Base-by-base conservation (phyloP, 2,888 invertebrate genomes). In the Synanthedon tipuliformis region DNA sequence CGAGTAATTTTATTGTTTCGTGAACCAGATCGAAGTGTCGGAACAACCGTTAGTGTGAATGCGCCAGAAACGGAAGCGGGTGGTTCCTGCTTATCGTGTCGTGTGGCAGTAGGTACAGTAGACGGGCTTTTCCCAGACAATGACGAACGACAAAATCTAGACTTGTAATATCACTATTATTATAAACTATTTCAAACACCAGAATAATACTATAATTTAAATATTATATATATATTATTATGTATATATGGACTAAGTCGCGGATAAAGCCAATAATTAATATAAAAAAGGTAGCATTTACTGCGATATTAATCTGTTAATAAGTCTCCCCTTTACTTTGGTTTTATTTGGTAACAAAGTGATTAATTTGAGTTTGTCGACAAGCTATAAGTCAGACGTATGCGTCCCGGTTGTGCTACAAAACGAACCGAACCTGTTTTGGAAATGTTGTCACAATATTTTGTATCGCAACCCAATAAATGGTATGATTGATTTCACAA, bases 1-100 rank as follows among this genome's bases (percentile, higher is more conserved):
- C 61, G 57, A 64, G 71, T 69, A 71, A 77, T 82, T 81, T 82
- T 76, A 81, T 83, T 81, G 81, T 81, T 77, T 73, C 74, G 71
- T 78, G 78, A 79, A 82, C 79, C 80, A 83, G 77, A 82, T 83
- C 78, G 69, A 72, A 79, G 76, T 70, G 72, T 64, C 68, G 65
- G 68, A 75, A 73, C 66, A 61, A 79, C 85, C 81, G 85, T 85
- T 85, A 69, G 67, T 70, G 78, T 75, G 72, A 81, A 75, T 69
- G 78, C 64, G 68, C 75, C 66, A 63, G 73, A 77, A 69, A 79
- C 71, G 81, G 80, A 81, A 78, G 74, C 12, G 12, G 52, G 23
- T 13, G 40, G 10, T 52, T 52, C 52, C 52, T 52, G 48, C 52
- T 49, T 11, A 34, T 34, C 34, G 10, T 34, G 34, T 34, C 34